Evolutionary conservation across 2,113 vertebrate species (phyloP).

Genomic region (Thomomys bottae): DNA sequence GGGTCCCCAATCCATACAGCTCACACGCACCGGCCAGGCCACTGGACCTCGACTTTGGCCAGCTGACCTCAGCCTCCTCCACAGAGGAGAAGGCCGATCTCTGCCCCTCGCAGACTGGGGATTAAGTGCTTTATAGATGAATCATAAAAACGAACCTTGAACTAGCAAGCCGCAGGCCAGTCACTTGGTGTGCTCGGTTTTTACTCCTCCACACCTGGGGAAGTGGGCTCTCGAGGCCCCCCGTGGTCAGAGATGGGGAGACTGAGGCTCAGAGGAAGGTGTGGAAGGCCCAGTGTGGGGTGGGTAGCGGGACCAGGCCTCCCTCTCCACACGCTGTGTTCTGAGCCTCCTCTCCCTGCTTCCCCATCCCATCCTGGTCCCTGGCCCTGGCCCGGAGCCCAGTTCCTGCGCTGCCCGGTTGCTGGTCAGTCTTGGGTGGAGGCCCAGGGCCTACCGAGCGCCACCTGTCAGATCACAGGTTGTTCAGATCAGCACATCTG

Average conservation of each 20-base stretch:
- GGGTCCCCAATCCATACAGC: too few relatives aligned
- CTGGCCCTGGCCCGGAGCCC: not conserved
- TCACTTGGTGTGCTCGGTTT: not conserved
- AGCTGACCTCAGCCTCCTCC: not conserved
- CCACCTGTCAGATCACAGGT: not conserved
- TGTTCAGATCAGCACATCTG: not conserved
- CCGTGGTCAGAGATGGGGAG: not conserved
- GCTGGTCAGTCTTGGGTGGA: not conserved
- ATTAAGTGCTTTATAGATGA: not conserved
- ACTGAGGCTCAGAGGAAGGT: not conserved
- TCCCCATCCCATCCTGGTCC: too few relatives aligned
- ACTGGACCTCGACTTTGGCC: too few relatives aligned
- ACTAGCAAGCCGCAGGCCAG: not conserved
- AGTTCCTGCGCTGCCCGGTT: not conserved
- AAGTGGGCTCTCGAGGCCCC: not conserved
- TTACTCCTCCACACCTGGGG: not conserved
- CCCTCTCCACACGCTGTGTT: not conserved
- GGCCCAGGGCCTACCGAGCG: not conserved
- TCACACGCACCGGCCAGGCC: too few relatives aligned
- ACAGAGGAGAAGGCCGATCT: not conserved
- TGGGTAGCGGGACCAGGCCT: not conserved
- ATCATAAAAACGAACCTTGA: not conserved
- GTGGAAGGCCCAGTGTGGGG: not conserved
- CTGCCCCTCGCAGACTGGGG: not conserved
- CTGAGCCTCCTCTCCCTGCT: not conserved